Conservation (phyloP, 2,888 invertebrate species). For the Ecliptopera silaceata region DNA sequence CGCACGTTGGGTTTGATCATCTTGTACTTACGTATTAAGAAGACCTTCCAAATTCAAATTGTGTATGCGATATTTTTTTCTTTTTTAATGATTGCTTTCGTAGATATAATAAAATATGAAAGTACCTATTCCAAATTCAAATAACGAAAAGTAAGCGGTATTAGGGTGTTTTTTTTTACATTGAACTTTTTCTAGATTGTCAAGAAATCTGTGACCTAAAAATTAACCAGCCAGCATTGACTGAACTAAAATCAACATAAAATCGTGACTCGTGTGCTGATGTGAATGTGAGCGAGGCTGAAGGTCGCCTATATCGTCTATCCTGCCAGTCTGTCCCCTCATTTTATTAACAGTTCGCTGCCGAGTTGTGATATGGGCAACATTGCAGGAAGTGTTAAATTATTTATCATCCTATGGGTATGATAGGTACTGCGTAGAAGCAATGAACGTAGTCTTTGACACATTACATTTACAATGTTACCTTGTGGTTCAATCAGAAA, state of each 20-base stretch:
- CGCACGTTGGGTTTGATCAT: background rate
- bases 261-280: conserved; percentile 23
- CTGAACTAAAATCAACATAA: background rate
- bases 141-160: too few relatives aligned
- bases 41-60: too few relatives aligned
- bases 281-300: conserved; percentile 23
- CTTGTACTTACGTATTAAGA: too few relatives aligned
- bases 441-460: background rate
- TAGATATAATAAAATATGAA: too few relatives aligned
- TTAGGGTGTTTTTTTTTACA: too few relatives aligned
- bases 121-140: too few relatives aligned
- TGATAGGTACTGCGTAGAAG: background rate
- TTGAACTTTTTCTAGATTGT: too few relatives aligned
- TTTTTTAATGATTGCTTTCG: too few relatives aligned
- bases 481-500: too few relatives aligned
- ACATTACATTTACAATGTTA: too few relatives aligned
- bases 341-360: conserved; percentile 40
- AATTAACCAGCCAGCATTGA: background rate
- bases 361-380: conserved; percentile 24
- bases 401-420: conserved; percentile 7
- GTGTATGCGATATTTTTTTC: too few relatives aligned
- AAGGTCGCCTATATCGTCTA: conserved; percentile 43
- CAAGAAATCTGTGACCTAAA: background rate
- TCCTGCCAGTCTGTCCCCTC: conserved; percentile 37
- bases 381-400: conserved; percentile 36